phyloP scores from a whole-genome alignment of 2,888 invertebrate species.

The Pyrgus malvae region DNA sequence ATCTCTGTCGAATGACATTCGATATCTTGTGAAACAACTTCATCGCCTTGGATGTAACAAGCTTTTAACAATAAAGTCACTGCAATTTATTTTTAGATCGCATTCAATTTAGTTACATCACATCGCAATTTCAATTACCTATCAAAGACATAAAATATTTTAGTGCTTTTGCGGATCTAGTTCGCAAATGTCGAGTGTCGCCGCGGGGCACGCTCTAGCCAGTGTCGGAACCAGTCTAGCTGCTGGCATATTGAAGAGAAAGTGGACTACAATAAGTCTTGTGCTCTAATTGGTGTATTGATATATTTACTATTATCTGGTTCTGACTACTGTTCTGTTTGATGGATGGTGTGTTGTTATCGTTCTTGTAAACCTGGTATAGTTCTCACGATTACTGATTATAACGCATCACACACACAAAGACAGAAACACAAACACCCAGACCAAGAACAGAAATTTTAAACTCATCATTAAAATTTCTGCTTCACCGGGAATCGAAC shows the following conservation, averaged over 20 bases:
- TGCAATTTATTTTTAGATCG: neutral
- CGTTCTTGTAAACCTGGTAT: no score
- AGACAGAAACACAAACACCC: no score
- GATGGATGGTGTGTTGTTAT: neutral
- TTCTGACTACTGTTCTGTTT: neutral
- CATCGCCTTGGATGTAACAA: no score
- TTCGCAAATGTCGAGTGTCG: constrained; percentile 12
- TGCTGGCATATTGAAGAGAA: constrained; percentile 7
- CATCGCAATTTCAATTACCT: neutral
- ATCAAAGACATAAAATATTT: constrained; percentile 9
- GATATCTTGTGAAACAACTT: no score
- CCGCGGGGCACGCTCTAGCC: constrained; percentile 3
- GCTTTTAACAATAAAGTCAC: no score
- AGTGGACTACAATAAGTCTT: constrained; percentile 5
- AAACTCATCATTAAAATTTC: no score
- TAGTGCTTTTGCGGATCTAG: constrained; percentile 5
- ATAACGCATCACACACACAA: no score
- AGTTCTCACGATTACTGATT: no score
- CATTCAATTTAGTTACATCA: neutral
- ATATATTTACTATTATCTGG: neutral
- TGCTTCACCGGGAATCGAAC: no score
- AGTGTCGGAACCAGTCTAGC: constrained; percentile 7
- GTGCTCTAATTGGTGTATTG: constrained; percentile 5
- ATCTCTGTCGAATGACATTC: no score
- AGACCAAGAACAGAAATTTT: no score